Evolutionary conservation across 2,888 invertebrate genomes (phyloP), one percentile per base, ranked within the genome.

Genomic region (Cotesia congregata): DNA sequence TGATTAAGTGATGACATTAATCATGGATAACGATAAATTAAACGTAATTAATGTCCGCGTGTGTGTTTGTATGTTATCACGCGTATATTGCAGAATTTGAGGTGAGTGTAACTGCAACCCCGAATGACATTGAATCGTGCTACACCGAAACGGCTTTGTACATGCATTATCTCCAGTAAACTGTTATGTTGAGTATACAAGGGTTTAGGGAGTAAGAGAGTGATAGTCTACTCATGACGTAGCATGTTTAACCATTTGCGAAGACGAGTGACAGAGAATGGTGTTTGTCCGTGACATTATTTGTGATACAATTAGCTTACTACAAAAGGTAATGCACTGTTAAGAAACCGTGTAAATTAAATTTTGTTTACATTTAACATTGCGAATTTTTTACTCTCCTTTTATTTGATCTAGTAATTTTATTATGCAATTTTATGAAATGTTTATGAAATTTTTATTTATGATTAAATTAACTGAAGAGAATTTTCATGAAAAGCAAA

Each of bases 251-350:
- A 20, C 64, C 15, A 64, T 30, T 74, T 67, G 39, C 15, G 39
- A 69, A 40, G 40, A 72, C 41, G 50, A 50, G 39, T 39, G 67
- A 40, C 59, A 74, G 40, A 40, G 73, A 20, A 65, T 77, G 73
- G 76, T 77, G 77, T 80, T 80, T 81, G 78, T 78, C 60, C 39
- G 74, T 78, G 64, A 78, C 64, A 77, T 81, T 83, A 83, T 83
- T 84, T 84, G 80, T 78, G 82, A 81, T 80, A 84, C 73, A 80
- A 79, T 79, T 81, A 80, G 73, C 75, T 50, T 50, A 50, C 12
- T 50, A 50, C 50, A 50, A 50, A 50, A 50, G 50, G 7, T 50
- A 50, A 50, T 50, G 50, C 50, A 50, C 50, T 50, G 50, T 50
- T 50, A 50, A 50, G 50, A 50, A 50, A 50, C 3, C 12, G 3